Conservation (phyloP, 2,113 vertebrate species). For the Ageneiosus marmoratus region DNA sequence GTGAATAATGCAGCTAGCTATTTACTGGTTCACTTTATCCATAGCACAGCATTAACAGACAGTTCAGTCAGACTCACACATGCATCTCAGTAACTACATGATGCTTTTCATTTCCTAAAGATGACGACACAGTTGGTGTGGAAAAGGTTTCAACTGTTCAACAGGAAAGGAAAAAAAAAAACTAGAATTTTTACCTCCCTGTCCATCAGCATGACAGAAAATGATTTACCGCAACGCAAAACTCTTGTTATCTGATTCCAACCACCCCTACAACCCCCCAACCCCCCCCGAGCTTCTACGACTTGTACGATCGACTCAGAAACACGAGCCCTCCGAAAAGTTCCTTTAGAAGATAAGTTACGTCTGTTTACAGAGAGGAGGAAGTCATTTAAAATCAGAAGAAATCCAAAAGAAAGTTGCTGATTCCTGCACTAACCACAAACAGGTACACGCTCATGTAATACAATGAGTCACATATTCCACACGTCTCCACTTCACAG, state of each 20-base stretch:
- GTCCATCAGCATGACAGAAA: background rate
- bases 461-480: constrained; percentile 27
- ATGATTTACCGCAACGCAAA: background rate
- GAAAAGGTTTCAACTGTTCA: background rate
- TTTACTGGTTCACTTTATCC: background rate
- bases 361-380: background rate
- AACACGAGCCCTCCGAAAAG: background rate
- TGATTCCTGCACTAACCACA: background rate
- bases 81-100: background rate
- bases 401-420: background rate
- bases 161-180: background rate
- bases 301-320: background rate
- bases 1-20: background rate
- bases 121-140: background rate
- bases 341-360: background rate
- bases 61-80: background rate
- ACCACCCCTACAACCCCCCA: too few relatives aligned
- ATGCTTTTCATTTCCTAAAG: background rate
- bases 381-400: background rate
- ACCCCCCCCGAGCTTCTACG: background rate
- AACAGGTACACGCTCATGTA: background rate
- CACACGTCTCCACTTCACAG: constrained; percentile 9
- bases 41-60: background rate
- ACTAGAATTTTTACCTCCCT: background rate
- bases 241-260: too few relatives aligned